These are phyloP conservation scores for Gavialis gangeticus DNA, from an alignment of 2,113 vertebrate species.

Conservation along the genomic window DNA sequence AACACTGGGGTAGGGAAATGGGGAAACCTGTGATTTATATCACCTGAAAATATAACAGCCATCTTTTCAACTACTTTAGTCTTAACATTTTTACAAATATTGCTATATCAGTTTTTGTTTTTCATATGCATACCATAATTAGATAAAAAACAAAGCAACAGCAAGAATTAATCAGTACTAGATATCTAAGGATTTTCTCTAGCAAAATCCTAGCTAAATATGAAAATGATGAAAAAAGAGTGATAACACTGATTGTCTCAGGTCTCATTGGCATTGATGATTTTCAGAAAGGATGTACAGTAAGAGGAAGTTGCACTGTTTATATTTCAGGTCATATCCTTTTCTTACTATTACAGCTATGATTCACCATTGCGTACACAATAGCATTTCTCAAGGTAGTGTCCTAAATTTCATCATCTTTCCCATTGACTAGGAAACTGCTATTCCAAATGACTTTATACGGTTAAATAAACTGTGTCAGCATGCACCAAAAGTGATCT, in stretches of 20 bases:
- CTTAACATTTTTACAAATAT: background rate
- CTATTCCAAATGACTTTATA: background rate
- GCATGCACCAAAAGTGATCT: background rate
- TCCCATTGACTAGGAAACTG: background rate
- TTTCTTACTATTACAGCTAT: background rate
- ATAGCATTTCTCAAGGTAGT: background rate
- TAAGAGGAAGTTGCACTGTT: background rate
- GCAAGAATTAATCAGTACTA: background rate
- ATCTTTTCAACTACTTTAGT: background rate
- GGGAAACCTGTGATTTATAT: background rate
- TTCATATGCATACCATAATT: background rate
- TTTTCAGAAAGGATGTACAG: fast-evolving
- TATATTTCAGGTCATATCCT: background rate
- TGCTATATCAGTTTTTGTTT: background rate
- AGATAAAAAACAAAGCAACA: background rate
- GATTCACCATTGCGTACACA: fast-evolving
- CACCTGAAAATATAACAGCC: fast-evolving
- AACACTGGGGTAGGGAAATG: background rate
- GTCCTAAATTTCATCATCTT: background rate
- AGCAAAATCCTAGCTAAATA: background rate
- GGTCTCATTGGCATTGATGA: fast-evolving
- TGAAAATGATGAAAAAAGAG: background rate
- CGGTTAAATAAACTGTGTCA: background rate
- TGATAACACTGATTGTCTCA: fast-evolving
- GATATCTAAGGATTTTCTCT: background rate